These are phyloP conservation scores for Eupithecia dodoneata DNA, from an alignment of 2,888 invertebrate species.

Conservation along the genomic window DNA sequence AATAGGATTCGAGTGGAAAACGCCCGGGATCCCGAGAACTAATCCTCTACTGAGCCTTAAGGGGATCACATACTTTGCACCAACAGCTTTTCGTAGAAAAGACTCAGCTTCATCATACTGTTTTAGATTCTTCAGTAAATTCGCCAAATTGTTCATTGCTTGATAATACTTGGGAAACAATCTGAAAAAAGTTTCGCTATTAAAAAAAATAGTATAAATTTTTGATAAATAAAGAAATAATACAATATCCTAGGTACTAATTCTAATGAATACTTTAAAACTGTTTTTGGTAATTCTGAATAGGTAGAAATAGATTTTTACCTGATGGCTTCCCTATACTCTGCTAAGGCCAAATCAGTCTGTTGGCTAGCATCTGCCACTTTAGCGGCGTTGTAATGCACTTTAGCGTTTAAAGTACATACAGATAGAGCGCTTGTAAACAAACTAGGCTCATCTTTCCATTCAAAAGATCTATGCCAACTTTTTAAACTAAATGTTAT, in stretches of 20 bases:
- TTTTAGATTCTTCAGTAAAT: constrained; percentile 90
- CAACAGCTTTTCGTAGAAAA: constrained; percentile 89
- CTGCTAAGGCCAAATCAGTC: constrained; percentile 87
- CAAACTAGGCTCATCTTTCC: constrained; percentile 91
- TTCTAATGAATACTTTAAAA: too few relatives aligned
- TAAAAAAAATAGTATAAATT: background rate
- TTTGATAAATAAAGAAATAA: too few relatives aligned
- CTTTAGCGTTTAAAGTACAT: constrained; percentile 97
- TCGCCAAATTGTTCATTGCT: constrained; percentile 97
- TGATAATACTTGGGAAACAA: constrained; percentile 93
- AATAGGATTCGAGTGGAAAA: too few relatives aligned
- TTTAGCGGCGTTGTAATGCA: constrained; percentile 96
- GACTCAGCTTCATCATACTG: constrained; percentile 88
- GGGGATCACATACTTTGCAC: constrained; percentile 84
- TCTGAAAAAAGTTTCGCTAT: constrained; percentile 61
- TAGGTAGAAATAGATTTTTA: constrained; percentile 51
- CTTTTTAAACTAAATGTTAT: constrained; percentile 70
- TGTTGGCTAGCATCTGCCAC: constrained; percentile 90
- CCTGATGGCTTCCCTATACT: constrained; percentile 91
- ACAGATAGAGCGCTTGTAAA: constrained; percentile 93
- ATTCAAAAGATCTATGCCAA: constrained; percentile 88
- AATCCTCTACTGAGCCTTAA: background rate
- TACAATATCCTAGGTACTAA: too few relatives aligned
- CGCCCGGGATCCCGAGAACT: too few relatives aligned
- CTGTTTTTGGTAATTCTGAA: too few relatives aligned